Evolutionary conservation across 2,888 invertebrate genomes (phyloP).

Genomic region (Calephelis perditalis): DNA sequence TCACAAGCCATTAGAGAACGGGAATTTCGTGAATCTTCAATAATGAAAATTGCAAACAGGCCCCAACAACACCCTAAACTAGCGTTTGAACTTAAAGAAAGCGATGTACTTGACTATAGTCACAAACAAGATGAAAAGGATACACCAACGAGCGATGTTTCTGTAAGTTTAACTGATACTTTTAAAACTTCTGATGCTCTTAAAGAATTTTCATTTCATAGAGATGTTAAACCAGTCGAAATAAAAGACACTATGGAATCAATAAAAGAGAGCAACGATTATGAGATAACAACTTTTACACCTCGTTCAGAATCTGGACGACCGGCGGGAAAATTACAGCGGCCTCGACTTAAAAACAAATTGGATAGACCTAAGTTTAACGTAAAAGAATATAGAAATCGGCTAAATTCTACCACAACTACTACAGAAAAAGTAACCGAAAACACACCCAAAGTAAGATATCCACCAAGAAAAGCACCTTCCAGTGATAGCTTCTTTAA

Average conservation of each 20-base stretch:
- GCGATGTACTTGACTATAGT: slow-evolving; percentile 59
- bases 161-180: slow-evolving; percentile 53
- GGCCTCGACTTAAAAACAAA: slow-evolving; percentile 70
- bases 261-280: slow-evolving; percentile 37
- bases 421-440: slow-evolving; percentile 57
- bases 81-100: slow-evolving; percentile 46
- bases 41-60: slow-evolving; percentile 72
- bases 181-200: slow-evolving; percentile 46
- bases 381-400: slow-evolving; percentile 85
- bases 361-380: slow-evolving; percentile 85
- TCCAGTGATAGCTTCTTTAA: slow-evolving; percentile 48
- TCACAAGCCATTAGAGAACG: slow-evolving; percentile 46
- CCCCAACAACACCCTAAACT: slow-evolving; percentile 43
- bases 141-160: slow-evolving; percentile 71
- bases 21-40: slow-evolving; percentile 61
- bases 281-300: slow-evolving; percentile 47
- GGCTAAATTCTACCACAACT: slow-evolving; percentile 77
- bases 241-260: slow-evolving; percentile 55
- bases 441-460: slow-evolving; percentile 59
- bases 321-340: slow-evolving; percentile 46
- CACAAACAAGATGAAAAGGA: slow-evolving; percentile 75
- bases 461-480: slow-evolving; percentile 68
- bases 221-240: slow-evolving; percentile 65
- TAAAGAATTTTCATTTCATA: slow-evolving; percentile 63
- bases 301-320: slow-evolving; percentile 47